Base-by-base conservation (phyloP, 2,888 invertebrate species). In the Clusia tigrina region DNA sequence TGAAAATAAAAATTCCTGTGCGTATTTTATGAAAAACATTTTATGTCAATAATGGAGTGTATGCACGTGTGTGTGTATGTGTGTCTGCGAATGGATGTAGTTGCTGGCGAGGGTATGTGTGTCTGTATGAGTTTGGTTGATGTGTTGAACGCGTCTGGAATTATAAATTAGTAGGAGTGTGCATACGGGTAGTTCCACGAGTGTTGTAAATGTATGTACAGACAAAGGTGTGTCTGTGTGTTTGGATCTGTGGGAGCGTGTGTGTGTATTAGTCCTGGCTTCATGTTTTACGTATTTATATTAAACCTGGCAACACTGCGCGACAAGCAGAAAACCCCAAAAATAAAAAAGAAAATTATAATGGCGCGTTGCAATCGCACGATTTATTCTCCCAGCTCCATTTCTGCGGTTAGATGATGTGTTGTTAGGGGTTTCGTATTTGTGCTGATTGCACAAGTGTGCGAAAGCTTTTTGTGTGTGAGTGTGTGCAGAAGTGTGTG, bases 61-160 rank as follows among this genome's bases (percentile, higher is more conserved):
- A 37, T 37, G 18, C 15, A 20, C 20, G 37, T 22, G 22, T 22
- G 22, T 2, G 52, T 20, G 38, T 55, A 15, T 55, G 17, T 55
- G 38, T 23, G 25, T 52, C 1, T 22, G 24, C 23, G 25, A 56
- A 24, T 42, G 56, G n/a, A n/a, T n/a, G n/a, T n/a, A n/a, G n/a
- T n/a, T n/a, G n/a, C n/a, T n/a, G n/a, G 55, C 15, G 32, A 46
- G 24, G 58, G 54, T 56, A 22, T 52, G 25, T n/a, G 54, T 26
- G 51, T 18, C 3, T 20, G 22, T 25, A 17, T 53, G 55, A 60
- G 69, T 73, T 71, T 77, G 76, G 74, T 77, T 74, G 74, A 74
- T 74, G 74, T 74, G 77, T 74, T 74, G 73, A 77, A 74, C 74
- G 76, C 77, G 74, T 71, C 74, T 74, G 73, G 74, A 74, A 74